Evolutionary conservation across 2,797 vertebrate genomes (phyloP).

Genomic region (Vultur gryphus): DNA sequence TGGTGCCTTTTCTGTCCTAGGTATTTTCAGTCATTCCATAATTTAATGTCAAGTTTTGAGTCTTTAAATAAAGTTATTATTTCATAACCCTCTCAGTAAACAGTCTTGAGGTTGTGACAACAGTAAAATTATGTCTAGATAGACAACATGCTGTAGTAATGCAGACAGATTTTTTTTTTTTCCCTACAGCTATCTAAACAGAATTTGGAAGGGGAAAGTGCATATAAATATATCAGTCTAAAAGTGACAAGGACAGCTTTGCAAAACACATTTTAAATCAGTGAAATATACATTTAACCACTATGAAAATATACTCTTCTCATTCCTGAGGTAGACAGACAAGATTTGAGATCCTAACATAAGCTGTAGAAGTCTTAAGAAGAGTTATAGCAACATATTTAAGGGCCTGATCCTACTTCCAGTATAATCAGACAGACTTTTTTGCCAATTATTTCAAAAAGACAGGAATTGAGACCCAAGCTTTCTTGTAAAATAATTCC

Average conservation of each 20-base stretch:
- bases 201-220: slow-evolving; percentile 5
- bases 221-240: slow-evolving; percentile 39
- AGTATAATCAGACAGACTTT: not conserved
- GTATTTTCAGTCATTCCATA: not conserved
- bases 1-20: not conserved
- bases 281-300: slow-evolving; percentile 1
- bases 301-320: slow-evolving; percentile 46
- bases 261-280: slow-evolving; percentile 47
- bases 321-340: slow-evolving; percentile 35
- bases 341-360: not conserved
- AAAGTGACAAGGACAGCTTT: slow-evolving; percentile 21
- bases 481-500: not conserved
- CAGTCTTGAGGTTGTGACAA: not conserved
- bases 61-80: not conserved
- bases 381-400: slow-evolving; percentile 25
- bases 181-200: slow-evolving; percentile 29
- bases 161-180: not conserved
- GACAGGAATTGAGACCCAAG: not conserved
- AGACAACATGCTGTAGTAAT: not conserved
- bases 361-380: slow-evolving; percentile 22
- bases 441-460: not conserved
- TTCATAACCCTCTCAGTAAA: not conserved
- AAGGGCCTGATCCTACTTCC: not conserved
- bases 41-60: not conserved
- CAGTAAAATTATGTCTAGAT: not conserved